Base-by-base conservation (phyloP, 2,888 invertebrate genomes). In the Orchestes rusci region DNA sequence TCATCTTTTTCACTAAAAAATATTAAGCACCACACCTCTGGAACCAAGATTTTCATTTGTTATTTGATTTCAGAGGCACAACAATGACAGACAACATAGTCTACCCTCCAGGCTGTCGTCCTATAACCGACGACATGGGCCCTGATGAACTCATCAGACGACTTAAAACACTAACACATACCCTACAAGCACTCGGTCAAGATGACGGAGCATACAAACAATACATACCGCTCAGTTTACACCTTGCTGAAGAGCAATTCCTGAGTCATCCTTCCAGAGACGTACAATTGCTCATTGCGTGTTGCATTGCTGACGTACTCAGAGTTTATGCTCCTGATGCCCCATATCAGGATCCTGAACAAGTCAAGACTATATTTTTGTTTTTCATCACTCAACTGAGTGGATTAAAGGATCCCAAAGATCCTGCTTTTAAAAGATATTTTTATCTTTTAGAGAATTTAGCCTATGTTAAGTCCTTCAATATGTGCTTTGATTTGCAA, bases 401-500 rank as follows among this genome's bases (percentile, higher is more conserved):
- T 56, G 96, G 96, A 12, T 75, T 97, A 16, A 89, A 88, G 63
- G 94, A 96, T 72, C 94, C 95, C 0, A 94, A 95, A 68, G 92
- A 95, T 70, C 91, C 96, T 3, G 92, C 94, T 2, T 97, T 96
- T 70, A 96, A 96, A 68, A 51, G 56, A 55, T 96, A 96, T 70
- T 96, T 96, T 72, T 97, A 97, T 69, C 75, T 97, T 37, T 72
- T 97, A 44, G 96, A 97, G 72, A 97, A 96, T 70, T 73, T 97
- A 58, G 94, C 95, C 0, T 95, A 93, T 68, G 95, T 96, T 27
- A 97, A 97, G 70, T 93, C 94, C 0, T 96, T 97, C 70, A 96
- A 96, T 70, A 96, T 97, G 85, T 96, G 95, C 68, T 92, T 96
- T 65, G 96, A 97, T 67, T 72, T 97, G 45, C 96, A 96, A 66